These are phyloP conservation scores for Eilema caniola DNA, from an alignment of 2,888 invertebrate genomes.

Conservation along the genomic window DNA sequence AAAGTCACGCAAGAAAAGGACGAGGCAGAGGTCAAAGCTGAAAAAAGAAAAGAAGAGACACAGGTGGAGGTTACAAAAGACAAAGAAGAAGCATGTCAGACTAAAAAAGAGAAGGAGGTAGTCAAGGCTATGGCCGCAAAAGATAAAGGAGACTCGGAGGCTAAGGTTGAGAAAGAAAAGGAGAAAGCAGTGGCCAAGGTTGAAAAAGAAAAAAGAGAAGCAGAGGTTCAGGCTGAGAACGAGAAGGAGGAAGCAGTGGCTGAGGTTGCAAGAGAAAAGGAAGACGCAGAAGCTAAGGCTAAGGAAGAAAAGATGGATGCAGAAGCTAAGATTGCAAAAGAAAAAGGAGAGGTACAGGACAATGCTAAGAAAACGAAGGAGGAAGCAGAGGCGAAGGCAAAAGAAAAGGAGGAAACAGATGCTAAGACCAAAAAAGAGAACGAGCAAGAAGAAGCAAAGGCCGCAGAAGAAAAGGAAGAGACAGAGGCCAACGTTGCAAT, in stretches of 20 bases:
- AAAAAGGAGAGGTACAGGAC: constrained; percentile 17
- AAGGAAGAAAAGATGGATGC: constrained; percentile 18
- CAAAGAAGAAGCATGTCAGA: constrained; percentile 24
- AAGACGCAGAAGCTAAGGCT: not conserved
- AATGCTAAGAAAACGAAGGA: not conserved
- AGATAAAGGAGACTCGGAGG: constrained; percentile 26
- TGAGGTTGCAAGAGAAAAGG: constrained; percentile 16
- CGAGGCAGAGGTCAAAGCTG: not conserved
- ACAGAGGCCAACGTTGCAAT: not conserved
- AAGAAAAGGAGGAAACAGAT: constrained; percentile 14
- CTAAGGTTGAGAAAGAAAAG: constrained; percentile 23
- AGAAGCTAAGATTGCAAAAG: constrained; percentile 12
- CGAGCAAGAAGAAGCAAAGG: constrained; percentile 7
- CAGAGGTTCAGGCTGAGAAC: constrained; percentile 18
- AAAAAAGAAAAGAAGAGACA: constrained; percentile 9
- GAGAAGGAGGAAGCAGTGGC: constrained; percentile 24
- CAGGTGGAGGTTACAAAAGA: constrained; percentile 22
- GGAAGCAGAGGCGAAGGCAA: constrained; percentile 16
- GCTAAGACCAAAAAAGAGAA: constrained; percentile 7
- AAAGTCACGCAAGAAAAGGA: constrained; percentile 10
- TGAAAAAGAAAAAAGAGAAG: constrained; percentile 17
- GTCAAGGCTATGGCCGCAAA: constrained; percentile 21
- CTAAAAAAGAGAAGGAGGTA: no score
- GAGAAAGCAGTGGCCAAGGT: constrained; percentile 22
- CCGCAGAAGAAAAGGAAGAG: constrained; percentile 9